Base-by-base conservation (phyloP, 2,888 invertebrate genomes). In the Metalampra italica region DNA sequence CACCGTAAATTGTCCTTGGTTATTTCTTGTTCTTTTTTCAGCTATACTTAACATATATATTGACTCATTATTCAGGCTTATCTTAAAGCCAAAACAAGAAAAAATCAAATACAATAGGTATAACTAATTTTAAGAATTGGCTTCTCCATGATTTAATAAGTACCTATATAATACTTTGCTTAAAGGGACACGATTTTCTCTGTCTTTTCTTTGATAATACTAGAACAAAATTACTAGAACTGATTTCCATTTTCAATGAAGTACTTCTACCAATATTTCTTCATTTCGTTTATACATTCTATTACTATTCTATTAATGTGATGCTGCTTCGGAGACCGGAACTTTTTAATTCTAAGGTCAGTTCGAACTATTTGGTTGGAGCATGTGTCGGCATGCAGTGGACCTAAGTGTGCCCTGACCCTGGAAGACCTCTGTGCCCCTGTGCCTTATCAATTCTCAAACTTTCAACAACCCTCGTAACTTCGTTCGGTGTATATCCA, bases 291-390 rank as follows among this genome's bases (percentile, higher is more conserved):
- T 43, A 43, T 49, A 48, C 43, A 71, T 76, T 79, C 70, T 60
- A 73, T 75, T 76, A 82, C 71, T 74, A 75, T 75, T 85, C 75
- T 86, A 80, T 84, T 85, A 80, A 82, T 81, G 82, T 75, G 78
- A 85, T 85, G 89, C 89, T 87, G 89, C 89, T 87, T 86, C 78
- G 88, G 88, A 88, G 80, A 75, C 78, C 74, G 85, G 88, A 87
- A 78, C 75, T 78, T 79, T 82, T 79, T 71, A 68, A 72, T 82
- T 79, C 72, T 78, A 88, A 89, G 89, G 89, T 89, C 88, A 89
- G 89, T 89, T 76, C 60, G 64, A 71, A 70, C 54, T 66, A 56
- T 60, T 60, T 74, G 66, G 70, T 69, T 78, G 74, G 60, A 81
- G 88, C 86, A 88, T 85, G 77, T 68, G 80, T 76, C 82, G 70